A percentile compares a stretch with the other conserved stretches of the same genome.
Conservation (phyloP, 2,888 invertebrate genomes). For the Meta bourneti region DNA sequence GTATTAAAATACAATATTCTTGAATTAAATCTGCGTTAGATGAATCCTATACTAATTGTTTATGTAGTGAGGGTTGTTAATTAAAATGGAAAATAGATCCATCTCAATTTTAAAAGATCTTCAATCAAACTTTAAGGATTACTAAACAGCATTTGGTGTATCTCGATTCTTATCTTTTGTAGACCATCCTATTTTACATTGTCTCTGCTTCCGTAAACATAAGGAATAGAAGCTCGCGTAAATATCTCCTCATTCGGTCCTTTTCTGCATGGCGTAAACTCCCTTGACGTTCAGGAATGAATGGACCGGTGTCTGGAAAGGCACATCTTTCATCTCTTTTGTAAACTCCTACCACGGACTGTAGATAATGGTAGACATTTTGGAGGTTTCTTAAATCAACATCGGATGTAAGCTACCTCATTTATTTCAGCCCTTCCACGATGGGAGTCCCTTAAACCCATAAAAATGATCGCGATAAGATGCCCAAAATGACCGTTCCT, state of each 20-base stretch:
- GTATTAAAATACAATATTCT: too few species aligned
- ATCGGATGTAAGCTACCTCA: slow-evolving; percentile 18
- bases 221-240: too few species aligned
- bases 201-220: too few species aligned
- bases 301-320: neutral
- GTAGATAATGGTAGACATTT: slow-evolving; percentile 42
- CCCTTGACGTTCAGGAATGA: slow-evolving; percentile 2
- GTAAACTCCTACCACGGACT: slow-evolving; percentile 19
- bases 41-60: too few species aligned
- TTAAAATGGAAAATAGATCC: too few species aligned
- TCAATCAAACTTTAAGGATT: too few species aligned
- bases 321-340: slow-evolving; percentile 51
- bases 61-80: too few species aligned
- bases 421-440: slow-evolving; percentile 13
- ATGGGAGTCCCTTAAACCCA: slow-evolving; percentile 1
- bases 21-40: too few species aligned
- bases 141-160: too few species aligned
- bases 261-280: slow-evolving; percentile 16
- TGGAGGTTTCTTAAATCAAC: slow-evolving; percentile 49
- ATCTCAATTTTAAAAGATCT: too few species aligned
- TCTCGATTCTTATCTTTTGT: too few species aligned
- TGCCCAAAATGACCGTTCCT: slow-evolving; percentile 16
- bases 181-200: too few species aligned
- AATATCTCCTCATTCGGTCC: neutral
- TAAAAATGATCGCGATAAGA: slow-evolving; percentile 23